Evolutionary conservation across 2,113 vertebrate species (phyloP).

Genomic region (Cyanistes caeruleus): DNA sequence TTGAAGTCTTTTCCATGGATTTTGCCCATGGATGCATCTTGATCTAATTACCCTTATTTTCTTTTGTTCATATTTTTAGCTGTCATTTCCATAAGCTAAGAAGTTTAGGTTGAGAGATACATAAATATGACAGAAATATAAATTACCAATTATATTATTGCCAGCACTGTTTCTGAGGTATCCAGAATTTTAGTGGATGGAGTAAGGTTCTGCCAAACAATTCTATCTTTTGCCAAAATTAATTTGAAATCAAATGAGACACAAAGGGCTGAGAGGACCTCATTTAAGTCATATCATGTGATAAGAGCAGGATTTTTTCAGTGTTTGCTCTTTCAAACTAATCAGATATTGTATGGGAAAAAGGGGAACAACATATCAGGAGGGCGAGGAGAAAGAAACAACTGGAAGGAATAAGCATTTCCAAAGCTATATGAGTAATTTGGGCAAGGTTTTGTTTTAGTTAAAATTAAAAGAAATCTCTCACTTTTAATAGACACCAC

Average conservation of each 20-base stretch:
- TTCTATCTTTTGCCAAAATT: neutral
- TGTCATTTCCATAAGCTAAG: neutral
- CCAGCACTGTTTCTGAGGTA: neutral
- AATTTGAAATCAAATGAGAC: neutral
- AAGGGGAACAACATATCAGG: neutral
- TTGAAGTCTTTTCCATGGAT: neutral
- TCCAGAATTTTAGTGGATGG: neutral
- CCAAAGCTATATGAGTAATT: neutral
- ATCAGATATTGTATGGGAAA: neutral
- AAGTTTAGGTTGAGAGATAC: neutral
- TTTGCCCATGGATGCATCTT: neutral
- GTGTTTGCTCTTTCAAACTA: neutral
- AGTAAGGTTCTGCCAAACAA: neutral
- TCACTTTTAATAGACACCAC: neutral
- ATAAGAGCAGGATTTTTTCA: neutral
- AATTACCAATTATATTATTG: neutral
- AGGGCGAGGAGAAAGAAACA: neutral
- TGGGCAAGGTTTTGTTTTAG: neutral
- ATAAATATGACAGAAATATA: neutral
- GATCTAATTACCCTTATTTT: neutral
- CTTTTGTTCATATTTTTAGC: neutral
- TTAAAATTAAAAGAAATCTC: neutral
- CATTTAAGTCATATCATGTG: neutral
- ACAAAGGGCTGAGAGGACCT: neutral
- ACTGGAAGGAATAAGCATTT: neutral